These are phyloP conservation scores for Tetragonisca angustula DNA, from an alignment of 2,888 invertebrate species.

Conservation along the genomic window DNA sequence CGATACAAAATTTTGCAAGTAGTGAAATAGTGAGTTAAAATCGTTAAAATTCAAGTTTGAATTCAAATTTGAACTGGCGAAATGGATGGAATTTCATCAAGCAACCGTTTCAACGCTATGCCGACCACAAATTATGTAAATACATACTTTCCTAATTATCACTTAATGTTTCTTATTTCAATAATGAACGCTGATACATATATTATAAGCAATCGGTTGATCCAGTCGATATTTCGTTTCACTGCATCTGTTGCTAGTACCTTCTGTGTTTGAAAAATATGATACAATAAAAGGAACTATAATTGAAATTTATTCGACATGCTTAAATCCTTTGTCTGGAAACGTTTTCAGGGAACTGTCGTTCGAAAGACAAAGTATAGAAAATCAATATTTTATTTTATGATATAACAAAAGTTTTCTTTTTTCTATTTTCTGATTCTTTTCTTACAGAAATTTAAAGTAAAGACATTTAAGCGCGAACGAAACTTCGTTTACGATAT, in stretches of 20 bases:
- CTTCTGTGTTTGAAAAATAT: constrained; percentile 10
- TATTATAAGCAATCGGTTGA: constrained; percentile 51
- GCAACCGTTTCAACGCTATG: background rate
- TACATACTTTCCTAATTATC: constrained; percentile 36
- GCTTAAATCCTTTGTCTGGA: background rate
- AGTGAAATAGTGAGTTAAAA: background rate
- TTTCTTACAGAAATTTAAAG: background rate
- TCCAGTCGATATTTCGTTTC: constrained; percentile 36
- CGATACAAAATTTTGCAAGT: background rate
- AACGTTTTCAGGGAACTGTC: background rate
- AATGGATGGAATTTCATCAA: background rate
- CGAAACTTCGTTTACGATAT: background rate
- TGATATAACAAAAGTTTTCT: constrained; percentile 24
- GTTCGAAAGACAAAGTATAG: background rate
- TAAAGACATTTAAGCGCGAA: constrained; percentile 1
- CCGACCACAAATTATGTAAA: constrained; percentile 18
- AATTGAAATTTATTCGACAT: background rate
- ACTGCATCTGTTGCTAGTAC: constrained; percentile 16
- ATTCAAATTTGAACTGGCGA: background rate
- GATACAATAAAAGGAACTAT: background rate
- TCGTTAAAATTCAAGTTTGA: background rate
- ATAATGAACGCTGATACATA: too few relatives aligned
- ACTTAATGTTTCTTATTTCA: constrained; percentile 15
- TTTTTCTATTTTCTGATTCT: background rate
- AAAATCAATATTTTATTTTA: constrained; percentile 42